These are phyloP conservation scores for Dryobota labecula DNA, from an alignment of 2,888 invertebrate genomes.

Conservation along the genomic window DNA sequence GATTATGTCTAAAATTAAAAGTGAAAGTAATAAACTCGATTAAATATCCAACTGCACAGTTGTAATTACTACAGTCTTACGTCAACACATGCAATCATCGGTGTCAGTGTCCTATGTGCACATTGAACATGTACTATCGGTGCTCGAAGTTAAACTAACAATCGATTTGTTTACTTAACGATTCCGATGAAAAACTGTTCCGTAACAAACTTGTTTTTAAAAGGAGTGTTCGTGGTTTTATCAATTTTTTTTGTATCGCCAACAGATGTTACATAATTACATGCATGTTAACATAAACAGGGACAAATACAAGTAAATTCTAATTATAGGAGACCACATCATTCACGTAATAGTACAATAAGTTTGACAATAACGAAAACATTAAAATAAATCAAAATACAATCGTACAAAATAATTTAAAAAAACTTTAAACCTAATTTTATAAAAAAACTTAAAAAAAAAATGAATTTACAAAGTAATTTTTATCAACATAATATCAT, in stretches of 20 bases:
- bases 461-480: background rate
- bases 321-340: too few species aligned
- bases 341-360: too few species aligned
- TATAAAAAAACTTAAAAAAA: too few species aligned
- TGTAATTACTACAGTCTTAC: constrained; percentile 41
- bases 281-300: too few species aligned
- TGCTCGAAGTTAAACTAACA: constrained; percentile 44
- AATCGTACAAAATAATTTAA: too few species aligned
- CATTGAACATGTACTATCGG: constrained; percentile 35
- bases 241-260: too few species aligned
- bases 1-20: constrained; percentile 10
- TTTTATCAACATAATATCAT: constrained; percentile 7
- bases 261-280: too few species aligned
- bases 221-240: background rate
- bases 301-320: too few species aligned
- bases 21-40: constrained; percentile 30
- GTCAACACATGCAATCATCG: constrained; percentile 56
- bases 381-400: too few species aligned
- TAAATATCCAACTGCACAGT: constrained; percentile 19
- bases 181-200: background rate
- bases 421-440: too few species aligned
- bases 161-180: background rate
- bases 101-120: constrained; percentile 52
- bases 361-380: too few species aligned
- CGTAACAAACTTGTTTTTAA: background rate